These are phyloP conservation scores for Sminthopsis crassicaudata DNA, from an alignment of 2,113 vertebrate genomes.

Conservation along the genomic window DNA sequence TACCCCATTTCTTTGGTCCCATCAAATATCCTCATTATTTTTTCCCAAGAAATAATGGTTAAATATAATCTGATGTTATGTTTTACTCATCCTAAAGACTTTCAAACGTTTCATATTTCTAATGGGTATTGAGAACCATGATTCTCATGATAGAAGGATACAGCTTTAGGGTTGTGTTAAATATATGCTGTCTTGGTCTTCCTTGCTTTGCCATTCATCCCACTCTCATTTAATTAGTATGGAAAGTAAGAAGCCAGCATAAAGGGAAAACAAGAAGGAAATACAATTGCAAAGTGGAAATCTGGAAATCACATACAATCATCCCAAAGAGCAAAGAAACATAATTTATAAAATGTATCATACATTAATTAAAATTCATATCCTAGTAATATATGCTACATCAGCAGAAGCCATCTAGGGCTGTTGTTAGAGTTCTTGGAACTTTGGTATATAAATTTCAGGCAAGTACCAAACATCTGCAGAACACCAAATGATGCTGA, in stretches of 20 bases:
- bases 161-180: not conserved
- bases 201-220: not conserved
- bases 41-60: not conserved
- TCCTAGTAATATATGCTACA: not conserved
- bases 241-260: not conserved
- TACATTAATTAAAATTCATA: not conserved
- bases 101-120: not conserved
- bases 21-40: not conserved
- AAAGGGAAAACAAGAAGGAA: not conserved
- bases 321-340: not conserved
- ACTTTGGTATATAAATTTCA: not conserved
- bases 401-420: not conserved
- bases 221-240: not conserved
- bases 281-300: not conserved
- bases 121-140: not conserved
- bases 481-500: not conserved
- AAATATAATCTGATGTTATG: not conserved
- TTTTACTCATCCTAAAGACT: not conserved
- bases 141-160: not conserved
- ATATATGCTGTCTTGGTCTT: not conserved
- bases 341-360: not conserved
- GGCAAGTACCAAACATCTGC: not conserved
- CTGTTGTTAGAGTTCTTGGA: not conserved
- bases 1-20: not conserved
- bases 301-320: not conserved